Conservation (phyloP, 64 coral and sea anemone species). For the Stylophora pistillata region DNA sequence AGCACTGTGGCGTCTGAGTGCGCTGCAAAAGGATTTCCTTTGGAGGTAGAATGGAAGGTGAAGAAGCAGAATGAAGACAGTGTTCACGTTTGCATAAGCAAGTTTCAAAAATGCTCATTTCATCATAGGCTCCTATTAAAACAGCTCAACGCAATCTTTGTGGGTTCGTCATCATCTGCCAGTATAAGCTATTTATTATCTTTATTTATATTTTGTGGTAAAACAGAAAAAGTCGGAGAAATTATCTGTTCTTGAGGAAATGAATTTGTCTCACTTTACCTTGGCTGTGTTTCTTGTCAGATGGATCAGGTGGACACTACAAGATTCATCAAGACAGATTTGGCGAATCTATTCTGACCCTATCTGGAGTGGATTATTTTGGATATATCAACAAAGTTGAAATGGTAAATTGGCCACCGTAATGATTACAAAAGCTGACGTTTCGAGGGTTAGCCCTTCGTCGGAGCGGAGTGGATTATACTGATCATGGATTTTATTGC, state of each 20-base stretch:
- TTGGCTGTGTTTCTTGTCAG: not conserved
- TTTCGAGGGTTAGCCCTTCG: no score
- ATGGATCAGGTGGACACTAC: conserved; percentile 30
- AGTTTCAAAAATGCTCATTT: not conserved
- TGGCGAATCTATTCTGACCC: not conserved
- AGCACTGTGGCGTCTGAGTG: conserved; percentile 1
- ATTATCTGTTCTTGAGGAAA: no score
- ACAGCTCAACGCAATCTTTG: no score
- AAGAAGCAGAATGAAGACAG: not conserved
- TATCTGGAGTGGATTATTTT: not conserved
- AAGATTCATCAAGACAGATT: not conserved
- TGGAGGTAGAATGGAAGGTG: conserved; percentile 40
- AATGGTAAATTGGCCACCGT: no score
- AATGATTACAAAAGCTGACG: no score
- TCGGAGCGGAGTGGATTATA: no score
- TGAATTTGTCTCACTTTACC: no score
- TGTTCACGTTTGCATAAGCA: conserved; percentile 9
- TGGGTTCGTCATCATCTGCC: no score
- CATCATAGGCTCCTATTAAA: not conserved
- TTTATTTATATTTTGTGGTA: no score
- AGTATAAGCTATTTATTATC: no score
- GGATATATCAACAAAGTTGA: no score
- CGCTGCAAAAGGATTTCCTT: conserved; percentile 33
- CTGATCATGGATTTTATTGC: conserved; percentile 69
- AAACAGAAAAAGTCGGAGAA: no score